Evolutionary conservation across 2,888 invertebrate genomes (phyloP).

Genomic region (Chorisops tibialis): DNA sequence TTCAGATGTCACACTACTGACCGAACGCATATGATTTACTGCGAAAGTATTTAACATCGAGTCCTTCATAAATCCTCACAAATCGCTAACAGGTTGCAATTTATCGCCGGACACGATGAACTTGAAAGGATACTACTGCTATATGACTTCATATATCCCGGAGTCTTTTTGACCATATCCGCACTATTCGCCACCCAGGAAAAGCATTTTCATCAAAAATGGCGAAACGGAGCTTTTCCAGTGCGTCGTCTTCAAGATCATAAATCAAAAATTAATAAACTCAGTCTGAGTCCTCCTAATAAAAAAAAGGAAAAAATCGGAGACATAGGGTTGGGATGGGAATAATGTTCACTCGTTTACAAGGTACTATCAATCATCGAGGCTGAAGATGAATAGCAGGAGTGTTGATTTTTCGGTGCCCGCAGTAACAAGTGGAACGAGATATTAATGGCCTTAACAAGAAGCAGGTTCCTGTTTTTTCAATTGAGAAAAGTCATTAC

Average conservation of each 20-base stretch:
- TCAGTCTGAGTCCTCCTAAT: background rate
- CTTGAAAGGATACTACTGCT: background rate
- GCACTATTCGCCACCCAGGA: background rate
- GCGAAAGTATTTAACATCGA: background rate
- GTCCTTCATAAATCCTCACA: conserved; percentile 10
- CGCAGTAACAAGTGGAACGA: conserved; percentile 30
- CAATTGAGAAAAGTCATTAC: conserved; percentile 13
- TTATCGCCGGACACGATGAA: conserved; percentile 11
- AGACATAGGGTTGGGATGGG: background rate
- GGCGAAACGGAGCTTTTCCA: conserved; percentile 4
- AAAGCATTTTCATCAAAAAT: conserved; percentile 10
- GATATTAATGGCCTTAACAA: conserved; percentile 30
- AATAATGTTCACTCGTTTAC: conserved; percentile 9
- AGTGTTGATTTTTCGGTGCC: conserved; percentile 15
- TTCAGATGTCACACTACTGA: background rate
- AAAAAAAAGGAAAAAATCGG: background rate
- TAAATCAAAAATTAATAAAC: conserved; percentile 27
- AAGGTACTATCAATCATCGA: conserved; percentile 19
- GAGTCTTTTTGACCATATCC: background rate
- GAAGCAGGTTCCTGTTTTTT: conserved; percentile 12
- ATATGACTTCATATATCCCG: background rate
- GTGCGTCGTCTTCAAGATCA: background rate
- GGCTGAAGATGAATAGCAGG: conserved; percentile 4
- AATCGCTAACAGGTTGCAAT: conserved; percentile 20
- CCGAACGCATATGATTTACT: conserved; percentile 16